phyloP scores from a whole-genome alignment of 2,113 vertebrate genomes.

The Hippocampus zosterae region DNA sequence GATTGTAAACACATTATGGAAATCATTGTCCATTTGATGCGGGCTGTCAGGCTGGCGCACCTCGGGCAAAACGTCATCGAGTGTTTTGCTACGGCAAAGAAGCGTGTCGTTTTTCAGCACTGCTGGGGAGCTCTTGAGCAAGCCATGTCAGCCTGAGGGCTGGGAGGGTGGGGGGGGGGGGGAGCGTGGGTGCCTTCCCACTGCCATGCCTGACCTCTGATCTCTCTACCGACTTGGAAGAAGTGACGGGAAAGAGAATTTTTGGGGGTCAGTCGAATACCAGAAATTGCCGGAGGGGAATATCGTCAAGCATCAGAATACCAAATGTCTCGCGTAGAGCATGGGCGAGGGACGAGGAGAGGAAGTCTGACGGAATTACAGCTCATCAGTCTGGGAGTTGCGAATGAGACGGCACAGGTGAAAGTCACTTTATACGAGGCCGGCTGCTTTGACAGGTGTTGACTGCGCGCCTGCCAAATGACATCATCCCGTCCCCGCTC shows the following conservation, averaged over 20 bases:
- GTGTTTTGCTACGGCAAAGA: neutral
- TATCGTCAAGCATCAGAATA: conserved; percentile 30
- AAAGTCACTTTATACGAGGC: conserved; percentile 30
- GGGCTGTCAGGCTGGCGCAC: neutral
- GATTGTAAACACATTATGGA: conserved; percentile 2
- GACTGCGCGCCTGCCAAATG: conserved; percentile 18
- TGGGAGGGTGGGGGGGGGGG: neutral
- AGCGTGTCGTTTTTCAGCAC: neutral
- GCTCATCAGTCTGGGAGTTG: conserved; percentile 20
- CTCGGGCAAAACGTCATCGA: neutral
- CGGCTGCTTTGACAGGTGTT: conserved; percentile 42
- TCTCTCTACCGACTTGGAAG: conserved; percentile 5
- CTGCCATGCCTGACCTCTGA: conserved; percentile 24
- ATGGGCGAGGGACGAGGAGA: neutral
- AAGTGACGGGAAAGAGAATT: conserved; percentile 13
- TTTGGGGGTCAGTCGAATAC: conserved; percentile 11
- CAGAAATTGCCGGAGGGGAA: conserved; percentile 33
- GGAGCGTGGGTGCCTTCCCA: neutral
- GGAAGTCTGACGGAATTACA: conserved; percentile 12
- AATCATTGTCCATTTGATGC: neutral
- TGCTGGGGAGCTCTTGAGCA: neutral
- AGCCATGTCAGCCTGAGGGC: neutral
- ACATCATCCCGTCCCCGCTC: conserved; percentile 7
- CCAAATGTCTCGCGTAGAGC: conserved; percentile 13
- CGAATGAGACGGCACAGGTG: conserved; percentile 37